A percentile compares a stretch with the other conserved stretches of the same genome.
These are phyloP conservation scores for Cyprinodon variegatus DNA, from an alignment of 2,113 vertebrate species.

Conservation along the genomic window DNA sequence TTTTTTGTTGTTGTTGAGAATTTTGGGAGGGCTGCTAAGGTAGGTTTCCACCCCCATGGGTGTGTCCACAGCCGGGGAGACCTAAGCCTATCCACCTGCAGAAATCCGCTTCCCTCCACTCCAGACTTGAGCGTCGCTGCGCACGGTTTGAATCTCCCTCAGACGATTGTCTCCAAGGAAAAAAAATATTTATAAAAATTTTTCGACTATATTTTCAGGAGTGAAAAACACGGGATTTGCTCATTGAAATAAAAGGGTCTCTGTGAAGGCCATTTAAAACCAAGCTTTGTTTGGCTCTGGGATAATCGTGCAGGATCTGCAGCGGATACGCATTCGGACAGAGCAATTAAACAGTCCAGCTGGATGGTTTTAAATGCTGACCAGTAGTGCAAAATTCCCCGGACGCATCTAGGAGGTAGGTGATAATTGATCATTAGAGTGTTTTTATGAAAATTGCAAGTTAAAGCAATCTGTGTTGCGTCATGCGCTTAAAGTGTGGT, in stretches of 20 bases:
- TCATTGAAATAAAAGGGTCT: conserved; percentile 54
- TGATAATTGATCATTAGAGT: conserved; percentile 4
- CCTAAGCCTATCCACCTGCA: conserved; percentile 81
- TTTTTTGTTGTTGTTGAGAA: conserved; percentile 16
- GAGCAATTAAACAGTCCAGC: conserved; percentile 52
- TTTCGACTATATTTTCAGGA: background rate
- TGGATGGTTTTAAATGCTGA: conserved; percentile 69
- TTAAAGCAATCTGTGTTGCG: background rate
- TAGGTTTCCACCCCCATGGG: conserved; percentile 79
- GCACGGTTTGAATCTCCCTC: conserved; percentile 15
- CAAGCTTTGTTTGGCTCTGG: conserved; percentile 64
- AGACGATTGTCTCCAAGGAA: conserved; percentile 42
- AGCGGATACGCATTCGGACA: conserved; percentile 57
- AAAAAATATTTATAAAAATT: background rate
- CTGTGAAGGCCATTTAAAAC: conserved; percentile 63
- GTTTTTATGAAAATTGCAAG: conserved; percentile 9
- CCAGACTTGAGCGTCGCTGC: conserved; percentile 43
- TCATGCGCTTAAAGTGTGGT: conserved; percentile 1
- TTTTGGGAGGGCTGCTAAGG: conserved; percentile 68
- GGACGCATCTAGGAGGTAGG: conserved; percentile 61
- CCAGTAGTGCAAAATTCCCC: conserved; percentile 30
- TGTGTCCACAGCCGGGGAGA: conserved; percentile 69
- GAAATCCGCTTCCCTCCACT: conserved; percentile 48
- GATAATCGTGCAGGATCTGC: conserved; percentile 70
- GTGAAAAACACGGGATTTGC: conserved; percentile 41